Base-by-base conservation (phyloP, 2,888 invertebrate species). In the Polyommatus iphigenia region DNA sequence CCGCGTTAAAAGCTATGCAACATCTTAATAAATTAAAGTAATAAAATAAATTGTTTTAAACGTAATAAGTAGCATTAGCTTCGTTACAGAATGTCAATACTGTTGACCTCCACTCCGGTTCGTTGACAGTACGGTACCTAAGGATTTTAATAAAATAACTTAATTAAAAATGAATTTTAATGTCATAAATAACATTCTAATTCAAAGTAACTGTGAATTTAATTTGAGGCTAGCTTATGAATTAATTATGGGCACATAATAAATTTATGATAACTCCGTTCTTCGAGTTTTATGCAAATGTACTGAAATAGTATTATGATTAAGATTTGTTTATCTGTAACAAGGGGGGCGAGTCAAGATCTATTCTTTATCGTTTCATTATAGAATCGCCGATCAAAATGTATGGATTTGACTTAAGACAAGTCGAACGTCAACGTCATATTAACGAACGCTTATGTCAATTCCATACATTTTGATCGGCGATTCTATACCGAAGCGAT, bases 111-210 rank as follows among this genome's bases (percentile, higher is more conserved):
- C 24, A 67, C 62, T n/a, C 41, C 13, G 41, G 72, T 72, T 72
- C 72, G 20, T 46, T 72, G 20, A 72, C 72, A 46, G 20, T 20
- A 29, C 29, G 3, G 13, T 18, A 72, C 15, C 41, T 20, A 8
- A 72, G 10, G 41, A 72, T 41, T 72, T 72, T 72, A 36, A 72
- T 71, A 71, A 32, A 36, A 71, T 71, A 36, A 36, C n/a, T 5
- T 72, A 72, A 72, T 72, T 72, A 72, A 41, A 71, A 72, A 41
- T n/a, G n/a, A 72, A 36, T 72, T 72, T 72, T 36, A 41, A 41
- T 72, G 36, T 72, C n/a, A 72, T 36, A 71, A 71, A 71, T 72
- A 72, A 46, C 20, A 41, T 72, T 72, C 4, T 72, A 72, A 41
- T 72, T 72, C 72, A 72, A 36, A 72, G 41, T 36, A 41, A 41